Percentiles rank a stretch among this genome's conserved stretches.
Conservation (phyloP, 2,113 vertebrate species). For the Rissa tridactyla region DNA sequence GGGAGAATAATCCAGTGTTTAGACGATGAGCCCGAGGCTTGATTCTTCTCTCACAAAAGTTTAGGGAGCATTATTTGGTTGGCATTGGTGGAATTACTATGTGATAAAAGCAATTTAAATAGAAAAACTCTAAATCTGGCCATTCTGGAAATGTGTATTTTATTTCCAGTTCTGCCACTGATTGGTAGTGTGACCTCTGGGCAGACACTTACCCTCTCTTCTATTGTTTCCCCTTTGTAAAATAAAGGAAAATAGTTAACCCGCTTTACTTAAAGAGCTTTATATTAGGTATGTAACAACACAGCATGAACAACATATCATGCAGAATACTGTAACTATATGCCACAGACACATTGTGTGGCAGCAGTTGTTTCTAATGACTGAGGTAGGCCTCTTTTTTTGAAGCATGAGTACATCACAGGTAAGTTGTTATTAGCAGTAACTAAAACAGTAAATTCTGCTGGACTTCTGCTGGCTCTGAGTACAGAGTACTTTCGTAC, state of each 20-base stretch:
- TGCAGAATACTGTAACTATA: background rate
- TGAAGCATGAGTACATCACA: background rate
- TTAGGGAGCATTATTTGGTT: background rate
- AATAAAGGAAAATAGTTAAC: background rate
- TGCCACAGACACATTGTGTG: background rate
- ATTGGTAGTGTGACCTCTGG: background rate
- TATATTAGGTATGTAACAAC: background rate
- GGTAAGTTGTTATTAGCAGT: background rate
- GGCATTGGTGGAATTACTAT: background rate
- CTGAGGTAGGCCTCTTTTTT: background rate
- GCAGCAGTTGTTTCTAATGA: background rate
- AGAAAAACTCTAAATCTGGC: background rate
- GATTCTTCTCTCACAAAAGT: background rate
- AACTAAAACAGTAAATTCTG: background rate
- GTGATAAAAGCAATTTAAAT: background rate
- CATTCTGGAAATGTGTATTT: background rate
- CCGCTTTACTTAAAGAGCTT: background rate
- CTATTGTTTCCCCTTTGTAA: background rate
- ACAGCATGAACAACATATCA: background rate
- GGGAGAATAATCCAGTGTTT: background rate
- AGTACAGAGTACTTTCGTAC: background rate
- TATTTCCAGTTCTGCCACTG: background rate
- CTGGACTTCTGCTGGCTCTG: background rate
- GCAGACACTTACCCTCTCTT: background rate
- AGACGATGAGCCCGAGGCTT: background rate